These are phyloP conservation scores for Diplolepis rosae DNA, from an alignment of 2,888 invertebrate genomes.

Conservation along the genomic window DNA sequence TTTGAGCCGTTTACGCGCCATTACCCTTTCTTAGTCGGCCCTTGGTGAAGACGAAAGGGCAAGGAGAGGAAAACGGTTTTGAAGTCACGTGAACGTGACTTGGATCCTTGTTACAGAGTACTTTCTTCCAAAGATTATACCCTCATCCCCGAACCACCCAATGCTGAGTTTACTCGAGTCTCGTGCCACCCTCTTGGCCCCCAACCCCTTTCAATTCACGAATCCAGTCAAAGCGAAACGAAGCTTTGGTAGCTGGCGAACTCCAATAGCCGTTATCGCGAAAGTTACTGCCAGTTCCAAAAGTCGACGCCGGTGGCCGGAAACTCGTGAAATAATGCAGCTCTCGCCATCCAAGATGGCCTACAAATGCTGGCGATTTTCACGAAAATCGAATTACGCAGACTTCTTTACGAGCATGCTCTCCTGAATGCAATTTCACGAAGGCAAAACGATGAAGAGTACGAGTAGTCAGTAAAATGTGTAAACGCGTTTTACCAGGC, in stretches of 20 bases:
- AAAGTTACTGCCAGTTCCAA: constrained; percentile 47
- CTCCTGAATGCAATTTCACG: constrained; percentile 9
- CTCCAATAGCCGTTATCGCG: constrained; percentile 51
- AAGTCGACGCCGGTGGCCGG: constrained; percentile 44
- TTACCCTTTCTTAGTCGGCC: constrained; percentile 67
- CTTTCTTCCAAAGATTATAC: constrained; percentile 59
- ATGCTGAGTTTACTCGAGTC: constrained; percentile 29
- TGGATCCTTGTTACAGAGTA: constrained; percentile 58
- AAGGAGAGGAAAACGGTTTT: constrained; percentile 10
- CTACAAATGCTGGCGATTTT: constrained; percentile 36
- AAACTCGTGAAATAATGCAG: constrained; percentile 49
- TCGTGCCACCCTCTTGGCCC: not conserved
- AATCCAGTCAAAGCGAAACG: not conserved
- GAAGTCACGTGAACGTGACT: constrained; percentile 54
- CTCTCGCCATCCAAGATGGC: constrained; percentile 35
- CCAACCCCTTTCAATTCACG: not conserved
- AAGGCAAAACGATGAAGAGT: constrained; percentile 14
- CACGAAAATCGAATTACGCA: constrained; percentile 37
- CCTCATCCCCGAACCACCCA: constrained; percentile 41
- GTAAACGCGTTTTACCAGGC: constrained; percentile 10
- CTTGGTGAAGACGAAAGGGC: constrained; percentile 40
- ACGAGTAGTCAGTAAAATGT: constrained; percentile 8
- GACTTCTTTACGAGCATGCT: constrained; percentile 35
- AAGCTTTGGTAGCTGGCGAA: constrained; percentile 43
- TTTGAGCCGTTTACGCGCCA: constrained; percentile 72